phyloP scores from a whole-genome alignment of 1,140 invertebrate species.

The Drosophila fuyamai region DNA sequence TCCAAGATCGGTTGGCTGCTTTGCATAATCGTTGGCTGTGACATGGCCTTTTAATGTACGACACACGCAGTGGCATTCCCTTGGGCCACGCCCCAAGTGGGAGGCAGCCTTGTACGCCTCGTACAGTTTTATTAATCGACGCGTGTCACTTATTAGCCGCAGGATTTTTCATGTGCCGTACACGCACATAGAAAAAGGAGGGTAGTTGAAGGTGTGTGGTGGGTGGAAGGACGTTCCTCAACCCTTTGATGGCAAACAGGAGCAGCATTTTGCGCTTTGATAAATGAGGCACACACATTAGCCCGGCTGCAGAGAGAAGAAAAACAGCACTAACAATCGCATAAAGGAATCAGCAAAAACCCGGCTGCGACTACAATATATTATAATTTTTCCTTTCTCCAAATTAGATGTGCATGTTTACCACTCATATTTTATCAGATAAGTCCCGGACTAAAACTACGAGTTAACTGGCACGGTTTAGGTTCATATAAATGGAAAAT shows the following conservation, averaged over 20 bases:
- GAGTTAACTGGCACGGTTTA: constrained; percentile 9
- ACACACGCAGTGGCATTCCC: constrained; percentile 44
- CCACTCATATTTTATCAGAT: constrained; percentile 73
- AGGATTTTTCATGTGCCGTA: constrained; percentile 72
- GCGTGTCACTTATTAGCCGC: constrained; percentile 79
- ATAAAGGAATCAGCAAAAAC: constrained; percentile 49
- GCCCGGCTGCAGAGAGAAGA: constrained; percentile 40
- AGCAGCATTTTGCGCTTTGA: constrained; percentile 69
- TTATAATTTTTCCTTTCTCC: constrained; percentile 56
- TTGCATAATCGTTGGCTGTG: constrained; percentile 74
- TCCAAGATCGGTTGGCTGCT: constrained; percentile 57
- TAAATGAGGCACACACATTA: constrained; percentile 72
- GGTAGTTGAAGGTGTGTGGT: constrained; percentile 4
- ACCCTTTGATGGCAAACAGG: constrained; percentile 66
- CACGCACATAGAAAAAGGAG: constrained; percentile 43
- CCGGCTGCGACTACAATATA: constrained; percentile 51
- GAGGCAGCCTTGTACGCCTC: constrained; percentile 34
- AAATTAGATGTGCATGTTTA: constrained; percentile 79
- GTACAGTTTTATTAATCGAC: constrained; percentile 75
- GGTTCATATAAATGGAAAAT: constrained; percentile 21
- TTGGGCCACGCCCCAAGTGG: constrained; percentile 17
- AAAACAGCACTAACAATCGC: constrained; percentile 40
- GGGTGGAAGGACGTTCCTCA: constrained; percentile 44
- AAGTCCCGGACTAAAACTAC: constrained; percentile 25
- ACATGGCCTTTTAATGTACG: constrained; percentile 71